Evolutionary conservation across 2,888 invertebrate species (phyloP).

Genomic region (Nemurella pictetii): DNA sequence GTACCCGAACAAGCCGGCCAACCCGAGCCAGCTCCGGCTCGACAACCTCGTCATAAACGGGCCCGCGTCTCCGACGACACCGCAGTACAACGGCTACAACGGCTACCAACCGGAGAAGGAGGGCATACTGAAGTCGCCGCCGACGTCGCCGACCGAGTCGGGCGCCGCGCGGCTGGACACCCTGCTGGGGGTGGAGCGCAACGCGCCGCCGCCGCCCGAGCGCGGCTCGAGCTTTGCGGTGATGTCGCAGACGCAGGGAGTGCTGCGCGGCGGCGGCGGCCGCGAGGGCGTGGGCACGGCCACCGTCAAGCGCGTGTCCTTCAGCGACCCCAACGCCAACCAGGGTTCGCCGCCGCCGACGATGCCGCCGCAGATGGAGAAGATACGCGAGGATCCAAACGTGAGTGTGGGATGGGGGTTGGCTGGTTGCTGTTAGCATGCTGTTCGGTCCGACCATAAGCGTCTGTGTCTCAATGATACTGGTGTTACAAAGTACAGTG

Average conservation of each 20-base stretch:
- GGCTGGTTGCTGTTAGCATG: no score
- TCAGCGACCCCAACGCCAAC: conserved; percentile 62
- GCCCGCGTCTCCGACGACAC: conserved; percentile 47
- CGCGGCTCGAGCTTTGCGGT: conserved; percentile 86
- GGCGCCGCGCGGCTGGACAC: conserved; percentile 21
- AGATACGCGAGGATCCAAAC: conserved; percentile 77
- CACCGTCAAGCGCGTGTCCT: conserved; percentile 70
- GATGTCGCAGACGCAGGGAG: conserved; percentile 68
- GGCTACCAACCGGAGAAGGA: conserved; percentile 33
- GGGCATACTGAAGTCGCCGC: conserved; percentile 27
- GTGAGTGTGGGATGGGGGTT: conserved; percentile 58
- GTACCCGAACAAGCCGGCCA: conserved; percentile 36
- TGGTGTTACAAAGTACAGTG: no score
- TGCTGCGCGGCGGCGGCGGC: conserved; percentile 52
- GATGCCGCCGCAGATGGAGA: conserved; percentile 51
- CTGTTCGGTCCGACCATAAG: no score
- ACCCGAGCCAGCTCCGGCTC: conserved; percentile 49
- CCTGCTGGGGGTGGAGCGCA: conserved; percentile 27
- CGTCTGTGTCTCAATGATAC: no score
- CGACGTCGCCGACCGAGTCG: conserved; percentile 9
- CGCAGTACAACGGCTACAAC: conserved; percentile 38
- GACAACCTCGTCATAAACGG: conserved; percentile 52
- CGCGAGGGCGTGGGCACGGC: conserved; percentile 57
- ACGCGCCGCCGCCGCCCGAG: conserved; percentile 72
- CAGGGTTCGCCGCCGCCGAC: conserved; percentile 35